Percentiles rank a stretch among this genome's conserved stretches.
Evolutionary conservation across 2,888 invertebrate genomes (phyloP).

Genomic region (Scelioninae gen. 2): DNA sequence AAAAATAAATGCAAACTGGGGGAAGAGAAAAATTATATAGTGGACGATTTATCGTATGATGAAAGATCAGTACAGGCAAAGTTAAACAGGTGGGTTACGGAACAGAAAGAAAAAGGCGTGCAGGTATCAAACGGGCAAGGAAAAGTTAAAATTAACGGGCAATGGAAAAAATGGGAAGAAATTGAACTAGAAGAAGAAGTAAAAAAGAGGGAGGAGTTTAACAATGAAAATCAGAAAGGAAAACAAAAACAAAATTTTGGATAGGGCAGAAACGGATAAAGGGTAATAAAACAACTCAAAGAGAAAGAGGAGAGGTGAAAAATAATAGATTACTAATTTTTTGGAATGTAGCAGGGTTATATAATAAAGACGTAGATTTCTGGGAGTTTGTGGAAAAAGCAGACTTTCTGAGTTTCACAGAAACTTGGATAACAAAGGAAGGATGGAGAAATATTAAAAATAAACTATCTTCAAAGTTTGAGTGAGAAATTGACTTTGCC

Average conservation of each 20-base stretch:
- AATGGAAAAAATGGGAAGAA: slow-evolving; percentile 5
- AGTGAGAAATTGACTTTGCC: slow-evolving; percentile 9
- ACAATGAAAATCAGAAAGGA: background rate
- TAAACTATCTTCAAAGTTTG: slow-evolving; percentile 14
- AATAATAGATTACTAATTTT: slow-evolving; percentile 10
- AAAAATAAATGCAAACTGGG: slow-evolving; percentile 14
- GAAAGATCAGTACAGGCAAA: slow-evolving; percentile 3
- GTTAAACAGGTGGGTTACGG: slow-evolving; percentile 9
- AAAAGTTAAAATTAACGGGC: too few relatives aligned
- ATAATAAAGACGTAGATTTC: slow-evolving; percentile 41
- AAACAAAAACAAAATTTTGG: too few relatives aligned
- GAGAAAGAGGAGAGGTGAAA: background rate
- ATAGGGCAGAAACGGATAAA: too few relatives aligned
- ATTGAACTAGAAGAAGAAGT: background rate
- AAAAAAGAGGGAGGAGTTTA: slow-evolving; percentile 5
- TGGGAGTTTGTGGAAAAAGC: slow-evolving; percentile 29
- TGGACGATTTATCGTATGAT: slow-evolving; percentile 6
- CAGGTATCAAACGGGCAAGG: too few relatives aligned
- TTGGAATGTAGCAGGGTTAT: slow-evolving; percentile 32
- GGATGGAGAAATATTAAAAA: slow-evolving; percentile 21
- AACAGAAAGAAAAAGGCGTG: slow-evolving; percentile 4
- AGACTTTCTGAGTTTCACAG: slow-evolving; percentile 37
- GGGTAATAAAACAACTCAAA: background rate
- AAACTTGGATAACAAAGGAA: slow-evolving; percentile 40
- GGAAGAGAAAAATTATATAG: background rate